phyloP scores from a whole-genome alignment of 2,888 invertebrate species.

The Labia minor region DNA sequence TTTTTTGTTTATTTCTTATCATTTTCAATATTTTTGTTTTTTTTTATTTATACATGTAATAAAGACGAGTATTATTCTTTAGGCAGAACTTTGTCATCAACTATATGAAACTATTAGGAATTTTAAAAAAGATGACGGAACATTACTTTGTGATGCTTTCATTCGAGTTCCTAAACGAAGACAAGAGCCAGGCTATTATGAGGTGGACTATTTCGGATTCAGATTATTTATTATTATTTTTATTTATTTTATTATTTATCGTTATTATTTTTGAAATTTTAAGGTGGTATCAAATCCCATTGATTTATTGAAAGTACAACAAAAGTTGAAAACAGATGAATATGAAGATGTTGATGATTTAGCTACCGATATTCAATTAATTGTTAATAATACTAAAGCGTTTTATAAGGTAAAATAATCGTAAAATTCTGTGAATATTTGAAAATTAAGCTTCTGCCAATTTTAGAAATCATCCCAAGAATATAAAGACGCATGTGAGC shows the following conservation, averaged over 20 bases:
- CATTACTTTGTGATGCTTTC: slow-evolving; percentile 82
- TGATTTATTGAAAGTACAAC: slow-evolving; percentile 88
- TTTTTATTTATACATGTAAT: not conserved
- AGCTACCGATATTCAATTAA: slow-evolving; percentile 76
- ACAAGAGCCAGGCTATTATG: slow-evolving; percentile 83
- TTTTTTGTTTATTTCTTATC: slow-evolving; percentile 22
- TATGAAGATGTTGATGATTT: slow-evolving; percentile 90
- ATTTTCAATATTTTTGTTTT: slow-evolving; percentile 18
- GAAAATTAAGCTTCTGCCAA: slow-evolving; percentile 17
- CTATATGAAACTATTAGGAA: slow-evolving; percentile 84
- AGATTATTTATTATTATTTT: slow-evolving; percentile 13
- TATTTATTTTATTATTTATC: slow-evolving; percentile 15
- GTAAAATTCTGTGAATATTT: not conserved
- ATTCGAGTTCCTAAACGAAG: slow-evolving; percentile 88
- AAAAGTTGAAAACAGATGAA: slow-evolving; percentile 92
- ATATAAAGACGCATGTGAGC: slow-evolving; percentile 76
- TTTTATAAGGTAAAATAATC: slow-evolving; percentile 64
- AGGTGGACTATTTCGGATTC: slow-evolving; percentile 34
- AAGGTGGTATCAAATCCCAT: slow-evolving; percentile 85
- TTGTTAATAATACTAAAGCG: slow-evolving; percentile 88
- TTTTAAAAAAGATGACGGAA: slow-evolving; percentile 85
- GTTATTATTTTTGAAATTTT: slow-evolving; percentile 33
- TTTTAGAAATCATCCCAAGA: slow-evolving; percentile 63
- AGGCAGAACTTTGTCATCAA: slow-evolving; percentile 81
- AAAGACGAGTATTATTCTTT: not conserved